Base-by-base conservation (phyloP, 2,888 invertebrate species). In the Ornithoptera priamus region DNA sequence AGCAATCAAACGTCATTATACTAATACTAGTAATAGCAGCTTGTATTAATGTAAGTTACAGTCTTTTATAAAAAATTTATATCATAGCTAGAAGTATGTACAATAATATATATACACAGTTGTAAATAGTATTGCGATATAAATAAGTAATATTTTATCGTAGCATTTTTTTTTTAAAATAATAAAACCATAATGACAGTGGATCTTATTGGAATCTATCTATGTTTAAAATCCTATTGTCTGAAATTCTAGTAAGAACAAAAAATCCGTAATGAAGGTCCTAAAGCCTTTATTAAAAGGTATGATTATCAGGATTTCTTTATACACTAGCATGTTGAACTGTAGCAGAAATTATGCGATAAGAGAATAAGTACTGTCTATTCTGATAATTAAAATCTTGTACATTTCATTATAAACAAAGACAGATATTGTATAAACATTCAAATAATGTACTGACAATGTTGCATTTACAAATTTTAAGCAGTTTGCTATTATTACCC, bases 401-500 rank as follows among this genome's bases (percentile, higher is more conserved):
- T 4, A 20, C 10, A n/a, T 46, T 59, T 63, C 8, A 50, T 50
- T 50, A 36, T 57, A 59, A 63, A 20, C 30, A 46, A 59, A 17
- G 42, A 59, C 4, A 50, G 20, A 15, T 30, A 30, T 30, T 30
- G 30, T 18, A 68, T 39, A 18, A 68, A 39, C 36, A 53, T 30
- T 18, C 36, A 39, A 63, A 59, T 50, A 46, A 46, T 24, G 53
- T 50, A 30, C 20, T 46, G 36, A 62, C 62, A 68, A 42, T 64
- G 64, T 68, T 53, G 68, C 22, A 59, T 22, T 64, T 53, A 30
- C 39, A 58, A 30, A 24, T 53, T 30, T 68, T 46, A 68, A 62
- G 24, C 58, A 15, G 42, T 67, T 62, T 39, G 56, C 30, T 20
- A 67, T 62, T 30, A 63, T 50, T 62, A 18, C n/a, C 36, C 56